Percentiles rank a stretch among this genome's conserved stretches.
These are phyloP conservation scores for Diplosoma virens DNA, from an alignment of 23 tunicate species.

Conservation along the genomic window DNA sequence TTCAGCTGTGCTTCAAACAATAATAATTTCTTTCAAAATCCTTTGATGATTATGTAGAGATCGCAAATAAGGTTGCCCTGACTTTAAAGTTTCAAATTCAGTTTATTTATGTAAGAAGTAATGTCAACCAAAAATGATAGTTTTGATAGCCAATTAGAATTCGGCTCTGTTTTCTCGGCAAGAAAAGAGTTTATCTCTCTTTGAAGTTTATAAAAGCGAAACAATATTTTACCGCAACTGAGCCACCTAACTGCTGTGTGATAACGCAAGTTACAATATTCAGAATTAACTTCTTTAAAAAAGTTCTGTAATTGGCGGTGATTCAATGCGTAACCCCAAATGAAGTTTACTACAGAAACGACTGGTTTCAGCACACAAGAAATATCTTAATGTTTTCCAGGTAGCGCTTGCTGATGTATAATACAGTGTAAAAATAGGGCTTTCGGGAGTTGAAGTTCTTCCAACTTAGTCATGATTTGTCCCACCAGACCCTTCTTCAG, in stretches of 20 bases:
- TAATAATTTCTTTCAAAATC: conserved; percentile 34
- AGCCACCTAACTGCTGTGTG: conserved; percentile 50
- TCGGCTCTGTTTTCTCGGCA: conserved; percentile 12
- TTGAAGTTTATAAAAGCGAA: conserved; percentile 37
- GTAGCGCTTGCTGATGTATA: conserved; percentile 44
- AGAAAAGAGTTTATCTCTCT: conserved; percentile 29
- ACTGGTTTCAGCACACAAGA: conserved; percentile 49
- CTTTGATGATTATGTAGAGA: conserved; percentile 45
- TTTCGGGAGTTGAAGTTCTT: conserved; percentile 44
- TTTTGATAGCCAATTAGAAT: conserved; percentile 27
- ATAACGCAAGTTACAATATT: conserved; percentile 36
- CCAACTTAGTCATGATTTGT: conserved; percentile 44
- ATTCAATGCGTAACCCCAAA: conserved; percentile 37
- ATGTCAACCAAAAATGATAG: conserved; percentile 47
- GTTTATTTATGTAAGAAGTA: conserved; percentile 28
- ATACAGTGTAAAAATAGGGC: conserved; percentile 27
- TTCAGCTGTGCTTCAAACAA: conserved; percentile 36
- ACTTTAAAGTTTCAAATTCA: conserved; percentile 27
- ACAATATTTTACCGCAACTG: conserved; percentile 38
- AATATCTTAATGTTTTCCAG: conserved; percentile 31
- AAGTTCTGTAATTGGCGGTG: conserved; percentile 41
- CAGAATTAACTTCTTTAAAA: conserved; percentile 28
- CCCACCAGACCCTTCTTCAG: conserved; percentile 52
- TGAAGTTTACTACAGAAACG: conserved; percentile 34
- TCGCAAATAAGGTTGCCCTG: conserved; percentile 38